Conservation (phyloP, 2,888 invertebrate genomes). For the Agrochola litura region DNA sequence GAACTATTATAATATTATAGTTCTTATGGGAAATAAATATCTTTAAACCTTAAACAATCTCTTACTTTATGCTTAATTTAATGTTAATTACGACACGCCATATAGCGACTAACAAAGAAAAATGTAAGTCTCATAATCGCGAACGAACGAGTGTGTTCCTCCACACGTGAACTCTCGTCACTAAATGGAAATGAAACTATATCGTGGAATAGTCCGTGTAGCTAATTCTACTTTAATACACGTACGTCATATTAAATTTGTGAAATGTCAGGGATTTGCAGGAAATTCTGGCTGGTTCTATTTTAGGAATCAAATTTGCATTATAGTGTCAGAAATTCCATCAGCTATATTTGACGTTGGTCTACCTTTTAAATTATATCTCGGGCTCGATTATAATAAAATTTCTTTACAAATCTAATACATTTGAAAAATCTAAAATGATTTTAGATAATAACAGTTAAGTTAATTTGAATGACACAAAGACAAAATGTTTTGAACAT, state of each 20-base stretch:
- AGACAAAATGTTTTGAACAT: slow-evolving; percentile 10
- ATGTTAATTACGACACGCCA: no score
- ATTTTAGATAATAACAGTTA: neutral
- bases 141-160: slow-evolving; percentile 2
- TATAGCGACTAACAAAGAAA: neutral
- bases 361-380: neutral
- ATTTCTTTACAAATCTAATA: neutral
- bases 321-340: neutral
- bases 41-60: no score
- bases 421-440: neutral
- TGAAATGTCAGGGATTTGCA: neutral
- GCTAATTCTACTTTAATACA: slow-evolving; percentile 30
- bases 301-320: neutral
- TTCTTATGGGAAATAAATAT: no score
- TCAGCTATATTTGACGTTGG: neutral
- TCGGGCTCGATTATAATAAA: neutral
- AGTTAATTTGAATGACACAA: slow-evolving; percentile 15
- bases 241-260: slow-evolving; percentile 16
- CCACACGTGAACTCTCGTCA: slow-evolving; percentile 6
- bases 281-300: slow-evolving; percentile 1
- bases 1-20: no score
- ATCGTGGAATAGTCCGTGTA: slow-evolving; percentile 28
- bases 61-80: neutral
- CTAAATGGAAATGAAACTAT: slow-evolving; percentile 44
- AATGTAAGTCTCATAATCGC: neutral